phyloP scores from a whole-genome alignment of 2,113 vertebrate genomes.

The Anguilla japonica region DNA sequence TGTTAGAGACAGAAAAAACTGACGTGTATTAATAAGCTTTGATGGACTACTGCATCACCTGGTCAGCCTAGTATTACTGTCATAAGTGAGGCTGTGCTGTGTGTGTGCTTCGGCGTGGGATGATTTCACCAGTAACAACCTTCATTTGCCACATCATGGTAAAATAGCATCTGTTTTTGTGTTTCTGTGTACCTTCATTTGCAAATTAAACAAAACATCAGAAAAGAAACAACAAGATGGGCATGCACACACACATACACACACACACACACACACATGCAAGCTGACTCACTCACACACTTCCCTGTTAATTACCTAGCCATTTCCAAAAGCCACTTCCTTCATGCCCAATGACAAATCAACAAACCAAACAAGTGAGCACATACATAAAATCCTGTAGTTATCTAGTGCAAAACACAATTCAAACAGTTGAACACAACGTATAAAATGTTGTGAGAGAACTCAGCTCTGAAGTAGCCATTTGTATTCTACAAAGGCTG shows the following conservation, averaged over 20 bases:
- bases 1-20: neutral
- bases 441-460: slow-evolving; percentile 98
- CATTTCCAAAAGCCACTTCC: slow-evolving; percentile 49
- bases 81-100: neutral
- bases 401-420: slow-evolving; percentile 92
- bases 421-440: slow-evolving; percentile 94
- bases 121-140: neutral
- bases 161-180: neutral
- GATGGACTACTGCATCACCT: neutral
- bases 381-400: slow-evolving; percentile 76
- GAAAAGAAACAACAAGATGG: neutral
- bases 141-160: neutral
- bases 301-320: slow-evolving; percentile 29
- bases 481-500: slow-evolving; percentile 88
- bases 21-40: neutral
- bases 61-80: neutral
- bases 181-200: neutral
- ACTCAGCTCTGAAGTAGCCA: slow-evolving; percentile 85
- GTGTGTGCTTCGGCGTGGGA: neutral
- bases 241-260: neutral
- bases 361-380: slow-evolving; percentile 60
- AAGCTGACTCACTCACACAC: slow-evolving; percentile 9
- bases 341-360: slow-evolving; percentile 61
- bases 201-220: neutral
- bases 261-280: neutral